A percentile compares a stretch with the other conserved stretches of the same genome.
These are phyloP conservation scores for Bolborhynchus lineola DNA, from an alignment of 2,113 vertebrate species.

Conservation along the genomic window DNA sequence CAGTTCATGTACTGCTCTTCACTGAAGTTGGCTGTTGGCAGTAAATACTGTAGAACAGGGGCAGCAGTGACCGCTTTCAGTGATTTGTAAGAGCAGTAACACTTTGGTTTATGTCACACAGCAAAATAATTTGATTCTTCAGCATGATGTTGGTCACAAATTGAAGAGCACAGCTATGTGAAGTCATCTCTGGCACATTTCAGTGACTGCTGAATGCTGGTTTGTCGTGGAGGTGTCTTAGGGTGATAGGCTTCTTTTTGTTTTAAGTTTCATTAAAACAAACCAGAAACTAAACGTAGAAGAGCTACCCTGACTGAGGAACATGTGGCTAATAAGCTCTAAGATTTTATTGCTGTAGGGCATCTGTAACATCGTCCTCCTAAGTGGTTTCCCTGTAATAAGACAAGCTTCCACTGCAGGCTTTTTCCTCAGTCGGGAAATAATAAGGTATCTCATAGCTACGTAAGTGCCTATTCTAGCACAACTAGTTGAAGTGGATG, in stretches of 20 bases:
- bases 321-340: slow-evolving; percentile 21
- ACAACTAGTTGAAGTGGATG: background rate
- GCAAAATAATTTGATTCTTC: background rate
- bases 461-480: background rate
- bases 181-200: background rate
- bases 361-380: slow-evolving; percentile 7
- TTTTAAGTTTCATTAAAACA: background rate
- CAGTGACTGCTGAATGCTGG: background rate
- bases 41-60: background rate
- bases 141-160: background rate
- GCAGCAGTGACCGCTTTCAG: background rate
- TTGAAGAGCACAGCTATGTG: background rate
- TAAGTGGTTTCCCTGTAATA: slow-evolving; percentile 24
- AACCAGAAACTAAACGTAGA: slow-evolving; percentile 3
- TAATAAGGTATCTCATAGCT: slow-evolving; percentile 14
- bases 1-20: background rate
- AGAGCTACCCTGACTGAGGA: background rate
- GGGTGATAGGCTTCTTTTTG: background rate
- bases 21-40: background rate
- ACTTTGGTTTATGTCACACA: background rate
- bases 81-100: background rate
- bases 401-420: background rate
- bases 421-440: background rate
- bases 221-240: background rate
- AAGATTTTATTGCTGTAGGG: slow-evolving; percentile 43